These are phyloP conservation scores for Catocala sponsa DNA, from an alignment of 2,888 invertebrate genomes.

Conservation along the genomic window DNA sequence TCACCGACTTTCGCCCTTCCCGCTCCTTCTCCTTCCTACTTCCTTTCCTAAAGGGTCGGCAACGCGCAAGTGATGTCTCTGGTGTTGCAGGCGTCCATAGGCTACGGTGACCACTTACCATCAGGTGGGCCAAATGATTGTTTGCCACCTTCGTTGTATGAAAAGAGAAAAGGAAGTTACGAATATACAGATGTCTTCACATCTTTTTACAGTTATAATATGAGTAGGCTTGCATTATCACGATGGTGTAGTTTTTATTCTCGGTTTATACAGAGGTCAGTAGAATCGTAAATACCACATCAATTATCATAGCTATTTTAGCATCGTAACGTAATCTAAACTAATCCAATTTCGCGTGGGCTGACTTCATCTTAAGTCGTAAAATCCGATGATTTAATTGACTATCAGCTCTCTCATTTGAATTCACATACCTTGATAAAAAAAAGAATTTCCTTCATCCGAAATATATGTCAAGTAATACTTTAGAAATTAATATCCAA, in stretches of 20 bases:
- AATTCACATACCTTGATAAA: slow-evolving; percentile 7
- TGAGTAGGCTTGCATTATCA: too few species aligned
- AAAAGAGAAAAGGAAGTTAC: too few species aligned
- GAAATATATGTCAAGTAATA: slow-evolving; percentile 43
- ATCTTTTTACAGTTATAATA: too few species aligned
- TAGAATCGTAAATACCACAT: slow-evolving; percentile 11
- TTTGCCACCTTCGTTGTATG: too few species aligned
- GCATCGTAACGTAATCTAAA: slow-evolving; percentile 12
- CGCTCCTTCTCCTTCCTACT: too few species aligned
- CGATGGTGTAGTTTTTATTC: background rate
- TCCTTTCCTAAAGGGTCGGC: too few species aligned
- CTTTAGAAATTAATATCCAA: slow-evolving; percentile 57
- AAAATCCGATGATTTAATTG: slow-evolving; percentile 25
- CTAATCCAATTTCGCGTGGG: slow-evolving; percentile 14
- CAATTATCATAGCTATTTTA: slow-evolving; percentile 7
- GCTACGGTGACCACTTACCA: too few species aligned
- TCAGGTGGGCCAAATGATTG: too few species aligned
- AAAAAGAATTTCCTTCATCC: slow-evolving; percentile 3
- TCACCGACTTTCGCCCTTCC: too few species aligned
- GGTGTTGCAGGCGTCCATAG: too few species aligned
- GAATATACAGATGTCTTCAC: too few species aligned
- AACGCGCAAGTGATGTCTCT: too few species aligned
- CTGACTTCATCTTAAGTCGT: slow-evolving; percentile 6
- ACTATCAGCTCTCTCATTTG: slow-evolving; percentile 10
- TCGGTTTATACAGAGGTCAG: background rate